Evolutionary conservation across 1,140 invertebrate genomes (phyloP).

Genomic region (Drosophila cardini): DNA sequence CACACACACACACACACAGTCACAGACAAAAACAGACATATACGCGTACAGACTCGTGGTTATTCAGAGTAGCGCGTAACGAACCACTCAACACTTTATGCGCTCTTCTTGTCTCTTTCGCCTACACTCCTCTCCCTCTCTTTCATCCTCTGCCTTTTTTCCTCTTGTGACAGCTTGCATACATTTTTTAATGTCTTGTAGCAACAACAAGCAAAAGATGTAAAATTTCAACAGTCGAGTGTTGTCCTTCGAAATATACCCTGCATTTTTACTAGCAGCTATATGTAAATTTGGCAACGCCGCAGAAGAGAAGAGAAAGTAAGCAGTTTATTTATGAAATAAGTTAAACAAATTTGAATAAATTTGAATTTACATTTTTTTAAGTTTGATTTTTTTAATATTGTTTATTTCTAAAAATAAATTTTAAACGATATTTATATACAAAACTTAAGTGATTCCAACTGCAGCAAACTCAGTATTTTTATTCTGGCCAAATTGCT

Average conservation of each 20-base stretch:
- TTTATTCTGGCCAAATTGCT: too few relatives aligned
- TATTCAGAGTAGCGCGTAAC: slow-evolving; percentile 40
- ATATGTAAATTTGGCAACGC: too few relatives aligned
- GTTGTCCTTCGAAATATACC: not conserved
- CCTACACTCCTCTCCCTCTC: not conserved
- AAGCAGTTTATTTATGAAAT: too few relatives aligned
- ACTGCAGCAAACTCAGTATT: too few relatives aligned
- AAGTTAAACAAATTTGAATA: too few relatives aligned
- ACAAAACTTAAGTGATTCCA: too few relatives aligned
- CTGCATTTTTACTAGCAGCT: not conserved
- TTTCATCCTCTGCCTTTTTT: not conserved
- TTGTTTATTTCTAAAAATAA: too few relatives aligned
- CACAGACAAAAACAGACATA: slow-evolving; percentile 8
- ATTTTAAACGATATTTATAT: too few relatives aligned
- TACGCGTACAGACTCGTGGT: not conserved
- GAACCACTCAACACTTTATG: slow-evolving; percentile 58
- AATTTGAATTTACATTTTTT: too few relatives aligned
- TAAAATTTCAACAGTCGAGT: not conserved
- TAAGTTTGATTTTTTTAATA: too few relatives aligned
- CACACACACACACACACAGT: slow-evolving; percentile 14
- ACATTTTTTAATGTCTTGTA: slow-evolving; percentile 71
- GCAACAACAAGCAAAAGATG: slow-evolving; percentile 9
- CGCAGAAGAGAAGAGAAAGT: too few relatives aligned
- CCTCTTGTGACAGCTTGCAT: slow-evolving; percentile 49
- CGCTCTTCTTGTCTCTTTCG: slow-evolving; percentile 7